Base-by-base conservation (phyloP, 2,888 invertebrate genomes). In the Cryptocephalus moraei region DNA sequence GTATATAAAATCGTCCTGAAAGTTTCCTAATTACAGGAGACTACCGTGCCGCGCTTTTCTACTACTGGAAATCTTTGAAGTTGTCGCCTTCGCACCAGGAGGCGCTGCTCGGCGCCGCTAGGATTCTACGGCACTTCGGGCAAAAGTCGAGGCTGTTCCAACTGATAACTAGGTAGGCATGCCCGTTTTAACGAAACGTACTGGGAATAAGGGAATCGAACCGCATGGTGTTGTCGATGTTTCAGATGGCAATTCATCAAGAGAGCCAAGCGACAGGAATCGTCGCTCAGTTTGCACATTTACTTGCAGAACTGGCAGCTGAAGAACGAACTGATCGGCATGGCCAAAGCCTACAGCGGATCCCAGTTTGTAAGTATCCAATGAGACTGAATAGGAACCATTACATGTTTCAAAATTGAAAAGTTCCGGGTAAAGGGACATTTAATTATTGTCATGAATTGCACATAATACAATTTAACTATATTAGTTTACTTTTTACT, bases 91-190 rank as follows among this genome's bases (percentile, higher is more conserved):
- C 74, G 51, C 76, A 81, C 64, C 71, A 75, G 54, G 70, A 75
- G 43, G 77, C 80, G 31, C 70, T 79, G 46, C 64, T 78, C 33
- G 83, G 82, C 8, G 77, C 81, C 0, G 78, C 81, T 34, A 74
- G 79, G 48, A 71, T 77, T 46, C 69, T 84, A 47, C 73, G 84
- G 48, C 73, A 75, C 47, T 70, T 72, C 34, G 85, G 86, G 2
- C 83, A 84, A 63, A 73, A 75, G 59, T 78, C 82, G 2, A 71
- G 84, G 55, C 71, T 83, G 49, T 75, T 83, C 60, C 83, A 84
- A 63, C 66, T 84, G 33, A 68, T 83, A 34, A 78, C 80, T 14
- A 78, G 84, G 84, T 83, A 22, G 3, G 22, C 3, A 22, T 22
- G 2, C 6, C 6, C 2, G 3, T 6, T 22, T 4, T 6, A 22